A percentile compares a stretch with the other conserved stretches of the same genome.
phyloP scores from a whole-genome alignment of 2,888 invertebrate genomes.

The Drosophila lutescens region DNA sequence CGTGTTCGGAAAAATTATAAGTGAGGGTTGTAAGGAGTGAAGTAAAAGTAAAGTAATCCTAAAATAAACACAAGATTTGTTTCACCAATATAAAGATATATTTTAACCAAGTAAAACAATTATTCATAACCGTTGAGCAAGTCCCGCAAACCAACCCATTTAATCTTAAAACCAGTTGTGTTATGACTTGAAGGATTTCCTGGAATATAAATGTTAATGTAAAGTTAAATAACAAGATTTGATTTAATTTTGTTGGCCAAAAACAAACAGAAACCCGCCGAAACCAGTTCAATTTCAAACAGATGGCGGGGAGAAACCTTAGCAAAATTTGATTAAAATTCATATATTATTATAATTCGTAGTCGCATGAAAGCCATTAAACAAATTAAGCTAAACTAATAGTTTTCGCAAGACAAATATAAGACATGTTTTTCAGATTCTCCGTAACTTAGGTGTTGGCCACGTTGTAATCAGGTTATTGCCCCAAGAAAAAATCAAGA shows the following conservation, averaged over 20 bases:
- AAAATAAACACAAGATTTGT: too few relatives aligned
- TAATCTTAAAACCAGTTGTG: slow-evolving; percentile 6
- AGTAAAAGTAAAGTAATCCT: too few relatives aligned
- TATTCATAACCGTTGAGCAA: neutral
- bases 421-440: neutral
- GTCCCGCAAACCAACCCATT: neutral
- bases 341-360: slow-evolving; percentile 6
- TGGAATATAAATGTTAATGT: slow-evolving; percentile 36
- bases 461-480: slow-evolving; percentile 45
- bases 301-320: slow-evolving; percentile 3
- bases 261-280: slow-evolving; percentile 11
- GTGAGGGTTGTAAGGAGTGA: neutral
- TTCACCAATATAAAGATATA: neutral
- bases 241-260: slow-evolving; percentile 19
- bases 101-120: neutral
- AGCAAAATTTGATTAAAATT: slow-evolving; percentile 7
- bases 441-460: slow-evolving; percentile 7
- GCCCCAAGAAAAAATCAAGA: slow-evolving; percentile 19
- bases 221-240: slow-evolving; percentile 30
- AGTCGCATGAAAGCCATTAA: slow-evolving; percentile 28
- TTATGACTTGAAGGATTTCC: slow-evolving; percentile 26
- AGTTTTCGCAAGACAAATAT: neutral
- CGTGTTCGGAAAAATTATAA: neutral
- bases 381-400: neutral
- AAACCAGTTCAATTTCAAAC: slow-evolving; percentile 29